Evolutionary conservation across 1,140 invertebrate genomes (phyloP).

Genomic region (Drosophila sp.): DNA sequence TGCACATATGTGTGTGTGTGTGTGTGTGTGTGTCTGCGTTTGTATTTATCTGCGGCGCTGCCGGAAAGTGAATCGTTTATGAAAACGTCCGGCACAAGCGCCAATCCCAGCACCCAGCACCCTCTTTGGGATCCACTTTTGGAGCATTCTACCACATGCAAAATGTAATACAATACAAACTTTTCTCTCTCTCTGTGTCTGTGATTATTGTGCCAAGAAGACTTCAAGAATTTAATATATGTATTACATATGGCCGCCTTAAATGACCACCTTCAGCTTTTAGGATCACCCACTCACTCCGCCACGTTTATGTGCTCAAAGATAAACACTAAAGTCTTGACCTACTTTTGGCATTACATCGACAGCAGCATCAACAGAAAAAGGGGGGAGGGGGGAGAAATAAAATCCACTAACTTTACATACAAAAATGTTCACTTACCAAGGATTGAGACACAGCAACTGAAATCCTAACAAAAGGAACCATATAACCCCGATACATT

Average conservation of each 20-base stretch:
- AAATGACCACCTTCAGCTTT: constrained; percentile 31
- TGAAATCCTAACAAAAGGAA: not conserved
- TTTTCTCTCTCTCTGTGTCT: not conserved
- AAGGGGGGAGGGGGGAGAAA: constrained; percentile 19
- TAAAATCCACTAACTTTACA: constrained; percentile 65
- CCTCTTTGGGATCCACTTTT: constrained; percentile 49
- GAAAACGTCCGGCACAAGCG: constrained; percentile 55
- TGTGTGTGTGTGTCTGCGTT: constrained; percentile 10
- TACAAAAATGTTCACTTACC: constrained; percentile 61
- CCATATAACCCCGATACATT: constrained; percentile 51
- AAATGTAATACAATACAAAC: constrained; percentile 68
- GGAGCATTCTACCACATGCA: constrained; percentile 48
- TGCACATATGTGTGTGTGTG: constrained; percentile 3
- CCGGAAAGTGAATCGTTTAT: constrained; percentile 79
- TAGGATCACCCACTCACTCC: not conserved
- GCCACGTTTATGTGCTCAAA: constrained; percentile 30
- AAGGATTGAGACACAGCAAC: constrained; percentile 66
- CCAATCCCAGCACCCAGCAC: not conserved
- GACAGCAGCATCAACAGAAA: constrained; percentile 39
- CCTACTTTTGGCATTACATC: constrained; percentile 60
- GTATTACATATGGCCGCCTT: constrained; percentile 50
- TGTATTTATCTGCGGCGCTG: constrained; percentile 66
- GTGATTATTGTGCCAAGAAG: constrained; percentile 68
- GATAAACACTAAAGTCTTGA: constrained; percentile 77
- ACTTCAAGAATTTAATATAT: constrained; percentile 65